A percentile compares a stretch with the other conserved stretches of the same genome.
phyloP scores from a whole-genome alignment of 2,797 vertebrate genomes.

The Cebuella pygmaea region DNA sequence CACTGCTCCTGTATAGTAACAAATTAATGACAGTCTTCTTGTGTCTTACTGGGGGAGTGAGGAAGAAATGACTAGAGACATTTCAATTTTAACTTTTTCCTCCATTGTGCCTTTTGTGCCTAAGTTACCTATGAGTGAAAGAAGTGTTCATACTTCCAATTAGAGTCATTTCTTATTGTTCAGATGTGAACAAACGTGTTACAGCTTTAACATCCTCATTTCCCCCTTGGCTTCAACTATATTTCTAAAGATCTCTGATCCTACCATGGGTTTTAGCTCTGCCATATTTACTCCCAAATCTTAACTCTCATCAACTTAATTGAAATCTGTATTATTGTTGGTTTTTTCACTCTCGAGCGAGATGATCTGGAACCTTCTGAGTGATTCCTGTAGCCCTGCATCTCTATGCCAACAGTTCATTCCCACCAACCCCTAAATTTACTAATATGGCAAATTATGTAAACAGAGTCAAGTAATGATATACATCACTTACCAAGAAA shows the following conservation, averaged over 20 bases:
- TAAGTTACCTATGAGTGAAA: neutral
- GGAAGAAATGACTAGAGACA: neutral
- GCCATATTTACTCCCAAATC: neutral
- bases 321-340: neutral
- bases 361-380: neutral
- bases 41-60: neutral
- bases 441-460: neutral
- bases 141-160: neutral
- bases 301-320: neutral
- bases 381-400: neutral
- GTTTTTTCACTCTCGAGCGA: neutral
- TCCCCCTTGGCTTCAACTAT: neutral
- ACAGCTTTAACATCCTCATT: neutral
- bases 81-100: neutral
- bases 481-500: neutral
- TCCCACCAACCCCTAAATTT: neutral
- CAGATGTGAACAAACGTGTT: neutral
- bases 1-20: neutral
- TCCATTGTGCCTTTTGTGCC: neutral
- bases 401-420: neutral
- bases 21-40: neutral
- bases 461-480: neutral
- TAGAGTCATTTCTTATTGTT: neutral
- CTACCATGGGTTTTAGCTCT: neutral
- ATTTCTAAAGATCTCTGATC: conserved; percentile 15